Evolutionary conservation across 2,888 invertebrate species (phyloP), one percentile per base, ranked within the genome.

Genomic region (Smittia aterrima): DNA sequence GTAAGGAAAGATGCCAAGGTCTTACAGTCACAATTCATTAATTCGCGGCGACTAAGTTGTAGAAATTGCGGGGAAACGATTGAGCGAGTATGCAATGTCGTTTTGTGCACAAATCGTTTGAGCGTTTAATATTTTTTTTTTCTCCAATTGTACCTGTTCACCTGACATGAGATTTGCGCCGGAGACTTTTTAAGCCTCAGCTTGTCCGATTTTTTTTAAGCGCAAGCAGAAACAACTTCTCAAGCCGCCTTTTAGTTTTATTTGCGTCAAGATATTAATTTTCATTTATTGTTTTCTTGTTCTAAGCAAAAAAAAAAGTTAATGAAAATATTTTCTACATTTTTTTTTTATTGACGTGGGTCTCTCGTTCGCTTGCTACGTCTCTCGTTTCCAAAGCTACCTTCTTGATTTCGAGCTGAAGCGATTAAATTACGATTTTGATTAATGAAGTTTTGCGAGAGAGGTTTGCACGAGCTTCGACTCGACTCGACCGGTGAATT

Each of bases 1-100:
- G 47, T 47, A 47, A 58, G 58, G 67, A 67, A 67, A 67, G 67
- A 67, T 67, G 67, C 67, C 67, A 67, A 67, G 67, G 67, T 67
- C 67, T 67, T 67, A 47, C 32, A 47, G 41, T 67, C 67, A 67
- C 67, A 67, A 67, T 67, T 67, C 67, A 67, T 67, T 67, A 9
- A 58, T 22, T 58, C 22, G 58, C 58, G 22, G 9, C 18, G 22
- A 58, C 58, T 18, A 16, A 58, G 58, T 58, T 58, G 58, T 58
- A 58, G 58, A 18, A 47, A 47, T 47, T 47, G 16, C 47, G 11
- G 11, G 47, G 11, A n/a, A n/a, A n/a, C n/a, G n/a, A n/a, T n/a
- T n/a, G n/a, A n/a, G 58, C n/a, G 18, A 47, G 53, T 4, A 47
- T 6, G 18, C 3, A n/a, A 47, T 47, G n/a, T 47, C 18, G n/a